These are phyloP conservation scores for Clarias platycephalus DNA, from an alignment of 2,797 vertebrate species.

Conservation along the genomic window DNA sequence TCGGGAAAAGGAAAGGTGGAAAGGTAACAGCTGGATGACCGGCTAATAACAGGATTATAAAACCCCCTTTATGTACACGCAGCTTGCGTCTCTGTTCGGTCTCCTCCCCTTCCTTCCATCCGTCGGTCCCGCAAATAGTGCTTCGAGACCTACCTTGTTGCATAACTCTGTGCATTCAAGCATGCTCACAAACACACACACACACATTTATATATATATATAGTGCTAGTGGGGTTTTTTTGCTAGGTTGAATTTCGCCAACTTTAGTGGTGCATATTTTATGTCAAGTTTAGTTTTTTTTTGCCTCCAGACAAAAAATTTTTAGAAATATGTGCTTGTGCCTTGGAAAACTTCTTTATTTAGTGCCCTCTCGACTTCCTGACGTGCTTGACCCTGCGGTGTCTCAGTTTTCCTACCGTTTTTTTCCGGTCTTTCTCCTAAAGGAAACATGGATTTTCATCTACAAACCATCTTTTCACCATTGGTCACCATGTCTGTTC, in stretches of 20 bases:
- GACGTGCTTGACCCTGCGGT: slow-evolving; percentile 57
- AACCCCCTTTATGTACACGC: not conserved
- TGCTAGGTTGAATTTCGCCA: not conserved
- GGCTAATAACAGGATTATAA: slow-evolving; percentile 9
- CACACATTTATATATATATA: not conserved
- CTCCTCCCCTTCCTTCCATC: not conserved
- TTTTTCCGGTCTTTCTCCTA: slow-evolving; percentile 41
- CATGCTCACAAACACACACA: not conserved
- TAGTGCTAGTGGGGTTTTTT: not conserved
- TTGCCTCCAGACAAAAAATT: not conserved
- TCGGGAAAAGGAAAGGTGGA: not conserved
- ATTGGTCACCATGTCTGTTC: not conserved
- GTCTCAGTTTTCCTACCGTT: slow-evolving; percentile 53
- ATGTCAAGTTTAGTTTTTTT: not conserved
- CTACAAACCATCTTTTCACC: not conserved
- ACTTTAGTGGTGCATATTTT: not conserved
- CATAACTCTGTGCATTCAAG: not conserved
- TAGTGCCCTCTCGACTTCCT: slow-evolving; percentile 63
- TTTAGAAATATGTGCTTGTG: slow-evolving; percentile 31
- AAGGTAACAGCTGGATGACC: not conserved
- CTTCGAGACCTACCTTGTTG: not conserved
- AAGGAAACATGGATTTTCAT: not conserved
- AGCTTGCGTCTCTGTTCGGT: no score
- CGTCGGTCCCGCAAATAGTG: not conserved
- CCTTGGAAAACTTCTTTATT: slow-evolving; percentile 34